Conservation (phyloP, 2,113 vertebrate species). For the Chunga burmeisteri region DNA sequence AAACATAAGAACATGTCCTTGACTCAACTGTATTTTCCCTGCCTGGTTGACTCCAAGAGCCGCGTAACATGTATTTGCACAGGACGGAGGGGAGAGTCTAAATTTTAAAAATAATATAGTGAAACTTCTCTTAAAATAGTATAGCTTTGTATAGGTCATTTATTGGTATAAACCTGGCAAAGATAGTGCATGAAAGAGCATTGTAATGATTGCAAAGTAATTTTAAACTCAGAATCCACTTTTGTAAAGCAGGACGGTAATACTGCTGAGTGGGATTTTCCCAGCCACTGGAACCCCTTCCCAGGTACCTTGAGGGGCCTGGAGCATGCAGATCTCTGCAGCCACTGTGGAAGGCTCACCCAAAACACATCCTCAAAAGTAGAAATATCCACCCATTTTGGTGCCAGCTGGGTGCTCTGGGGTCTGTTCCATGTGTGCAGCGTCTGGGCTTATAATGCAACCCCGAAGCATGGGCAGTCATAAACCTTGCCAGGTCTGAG, state of each 20-base stretch:
- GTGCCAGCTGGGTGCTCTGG: background rate
- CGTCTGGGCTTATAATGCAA: fast-evolving
- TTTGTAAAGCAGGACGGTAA: background rate
- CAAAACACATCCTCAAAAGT: background rate
- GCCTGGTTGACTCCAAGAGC: background rate
- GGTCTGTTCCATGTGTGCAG: background rate
- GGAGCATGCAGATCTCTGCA: background rate
- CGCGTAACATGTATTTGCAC: background rate
- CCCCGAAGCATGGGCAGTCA: fast-evolving
- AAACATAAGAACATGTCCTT: background rate
- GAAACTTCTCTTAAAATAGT: background rate
- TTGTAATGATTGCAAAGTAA: too few relatives aligned
- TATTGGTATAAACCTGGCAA: background rate
- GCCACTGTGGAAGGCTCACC: background rate
- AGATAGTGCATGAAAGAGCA: background rate
- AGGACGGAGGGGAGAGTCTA: background rate
- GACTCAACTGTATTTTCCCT: background rate
- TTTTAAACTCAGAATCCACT: background rate
- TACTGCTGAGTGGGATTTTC: background rate
- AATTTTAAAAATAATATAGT: fast-evolving
- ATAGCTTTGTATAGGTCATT: background rate
- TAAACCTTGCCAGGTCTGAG: background rate
- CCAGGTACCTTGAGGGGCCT: background rate
- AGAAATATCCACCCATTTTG: background rate
- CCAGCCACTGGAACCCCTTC: background rate